These are phyloP conservation scores for Coremacera marginata DNA, from an alignment of 2,888 invertebrate genomes.

Conservation along the genomic window DNA sequence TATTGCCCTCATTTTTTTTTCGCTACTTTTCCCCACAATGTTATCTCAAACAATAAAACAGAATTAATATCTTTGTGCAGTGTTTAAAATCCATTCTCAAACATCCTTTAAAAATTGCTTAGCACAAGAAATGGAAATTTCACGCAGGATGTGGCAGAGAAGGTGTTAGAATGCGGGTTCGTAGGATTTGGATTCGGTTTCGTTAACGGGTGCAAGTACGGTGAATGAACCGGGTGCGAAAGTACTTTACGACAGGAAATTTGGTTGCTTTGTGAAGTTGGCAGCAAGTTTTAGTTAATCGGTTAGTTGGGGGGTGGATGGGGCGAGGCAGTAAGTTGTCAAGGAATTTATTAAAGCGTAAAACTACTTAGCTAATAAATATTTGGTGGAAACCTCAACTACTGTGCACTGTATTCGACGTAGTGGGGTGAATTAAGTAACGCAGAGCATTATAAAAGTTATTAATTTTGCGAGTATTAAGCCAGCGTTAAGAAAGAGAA, in stretches of 20 bases:
- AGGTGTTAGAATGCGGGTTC: not conserved
- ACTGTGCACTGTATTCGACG: not conserved
- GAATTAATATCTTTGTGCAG: conserved; percentile 29
- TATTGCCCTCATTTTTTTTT: too few species aligned
- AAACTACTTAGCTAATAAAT: conserved; percentile 13
- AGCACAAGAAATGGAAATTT: conserved; percentile 14
- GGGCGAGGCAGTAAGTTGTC: too few species aligned
- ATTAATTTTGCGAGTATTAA: not conserved
- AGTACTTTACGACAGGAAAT: conserved; percentile 13
- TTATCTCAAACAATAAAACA: conserved; percentile 22
- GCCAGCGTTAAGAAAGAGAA: not conserved
- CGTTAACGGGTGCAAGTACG: not conserved
- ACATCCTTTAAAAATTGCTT: conserved; percentile 4
- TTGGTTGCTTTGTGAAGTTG: conserved; percentile 7
- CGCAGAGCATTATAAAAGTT: not conserved
- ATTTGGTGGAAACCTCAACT: conserved; percentile 5
- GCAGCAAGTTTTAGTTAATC: not conserved
- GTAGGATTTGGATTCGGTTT: not conserved
- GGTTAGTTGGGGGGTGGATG: too few species aligned
- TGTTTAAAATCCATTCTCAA: conserved; percentile 4
- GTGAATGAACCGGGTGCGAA: not conserved
- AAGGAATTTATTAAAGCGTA: not conserved
- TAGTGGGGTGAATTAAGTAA: not conserved
- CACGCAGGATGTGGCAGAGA: not conserved
- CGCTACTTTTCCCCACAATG: not conserved